phyloP scores from a whole-genome alignment of 92 coral and sea anemone species.

The Zoanthus sansibaricus region DNA sequence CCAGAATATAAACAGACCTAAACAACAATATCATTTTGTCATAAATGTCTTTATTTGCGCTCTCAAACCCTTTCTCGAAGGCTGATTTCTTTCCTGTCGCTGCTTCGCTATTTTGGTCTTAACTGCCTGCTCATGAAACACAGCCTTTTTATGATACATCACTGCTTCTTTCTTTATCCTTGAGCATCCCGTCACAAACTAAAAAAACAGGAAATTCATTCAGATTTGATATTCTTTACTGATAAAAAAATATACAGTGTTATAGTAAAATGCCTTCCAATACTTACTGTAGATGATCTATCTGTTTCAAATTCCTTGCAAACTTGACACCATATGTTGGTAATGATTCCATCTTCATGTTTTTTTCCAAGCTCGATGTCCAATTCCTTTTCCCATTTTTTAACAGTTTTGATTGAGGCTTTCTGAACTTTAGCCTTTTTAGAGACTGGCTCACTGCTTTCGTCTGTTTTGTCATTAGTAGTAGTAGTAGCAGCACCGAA shows the following conservation, averaged over 20 bases:
- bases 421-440: not conserved
- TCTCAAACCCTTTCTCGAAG: not conserved
- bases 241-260: not conserved
- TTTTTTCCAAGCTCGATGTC: not conserved
- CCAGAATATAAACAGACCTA: not conserved
- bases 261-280: not conserved
- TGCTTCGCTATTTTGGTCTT: not conserved
- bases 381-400: conserved; percentile 1
- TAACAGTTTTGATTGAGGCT: conserved; percentile 4
- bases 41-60: not conserved
- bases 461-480: not conserved
- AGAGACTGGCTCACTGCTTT: not conserved
- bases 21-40: not conserved
- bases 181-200: not conserved
- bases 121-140: not conserved
- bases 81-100: conserved; percentile 1
- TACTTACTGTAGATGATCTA: not conserved
- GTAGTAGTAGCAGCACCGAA: not conserved
- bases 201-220: not conserved
- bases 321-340: not conserved
- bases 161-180: not conserved
- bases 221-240: not conserved
- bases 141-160: not conserved
- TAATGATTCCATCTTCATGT: not conserved
- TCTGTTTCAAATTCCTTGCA: not conserved